Conservation (phyloP, 2,797 vertebrate species). For the Forpus xanthops region DNA sequence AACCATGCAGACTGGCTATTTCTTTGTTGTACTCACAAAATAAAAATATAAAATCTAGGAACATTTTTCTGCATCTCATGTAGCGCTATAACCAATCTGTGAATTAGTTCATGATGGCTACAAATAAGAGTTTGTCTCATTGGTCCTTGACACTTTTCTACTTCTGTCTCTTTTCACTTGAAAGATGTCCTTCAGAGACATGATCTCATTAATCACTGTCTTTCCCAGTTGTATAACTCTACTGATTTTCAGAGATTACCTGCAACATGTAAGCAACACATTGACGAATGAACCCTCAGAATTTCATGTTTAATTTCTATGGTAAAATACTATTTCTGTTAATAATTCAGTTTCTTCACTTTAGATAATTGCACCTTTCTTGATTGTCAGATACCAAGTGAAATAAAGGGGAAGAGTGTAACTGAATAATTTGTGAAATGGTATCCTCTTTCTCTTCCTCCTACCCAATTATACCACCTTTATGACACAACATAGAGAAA, state of each 20-base stretch:
- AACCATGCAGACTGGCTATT: background rate
- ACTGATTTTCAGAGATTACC: constrained; percentile 35
- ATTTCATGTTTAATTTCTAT: constrained; percentile 15
- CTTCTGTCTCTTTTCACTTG: background rate
- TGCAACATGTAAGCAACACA: background rate
- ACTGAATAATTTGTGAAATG: background rate
- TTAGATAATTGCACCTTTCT: constrained; percentile 44
- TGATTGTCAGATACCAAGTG: constrained; percentile 12
- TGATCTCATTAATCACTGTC: constrained; percentile 36
- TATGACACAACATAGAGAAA: background rate
- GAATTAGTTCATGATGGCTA: background rate
- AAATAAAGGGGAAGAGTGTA: constrained; percentile 7
- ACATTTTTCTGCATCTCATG: background rate
- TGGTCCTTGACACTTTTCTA: background rate
- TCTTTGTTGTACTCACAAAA: background rate
- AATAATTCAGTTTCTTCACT: constrained; percentile 26
- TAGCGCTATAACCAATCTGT: background rate
- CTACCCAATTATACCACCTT: background rate
- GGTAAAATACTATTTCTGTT: constrained; percentile 26
- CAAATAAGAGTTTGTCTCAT: background rate
- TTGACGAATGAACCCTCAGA: constrained; percentile 14
- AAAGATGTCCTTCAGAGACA: background rate
- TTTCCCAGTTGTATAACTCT: background rate
- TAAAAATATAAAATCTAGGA: background rate
- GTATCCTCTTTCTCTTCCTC: background rate